These are phyloP conservation scores for Trissoscelio sp. DNA, from an alignment of 2,888 invertebrate species.

Conservation along the genomic window DNA sequence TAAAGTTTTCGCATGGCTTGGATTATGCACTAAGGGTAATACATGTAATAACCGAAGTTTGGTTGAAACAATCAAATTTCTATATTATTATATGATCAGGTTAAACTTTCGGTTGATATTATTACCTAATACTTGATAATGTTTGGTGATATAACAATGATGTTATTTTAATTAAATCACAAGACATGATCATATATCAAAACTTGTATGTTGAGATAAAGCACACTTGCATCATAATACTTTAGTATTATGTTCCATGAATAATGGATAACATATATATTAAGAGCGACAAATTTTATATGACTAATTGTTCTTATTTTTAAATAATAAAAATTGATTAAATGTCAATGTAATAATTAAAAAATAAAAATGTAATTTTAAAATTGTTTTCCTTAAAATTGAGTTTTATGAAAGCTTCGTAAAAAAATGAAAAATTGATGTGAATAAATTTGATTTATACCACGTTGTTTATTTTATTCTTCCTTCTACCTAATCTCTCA, in stretches of 20 bases:
- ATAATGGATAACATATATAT: too few species aligned
- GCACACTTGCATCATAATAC: background rate
- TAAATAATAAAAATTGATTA: too few species aligned
- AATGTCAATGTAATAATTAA: background rate
- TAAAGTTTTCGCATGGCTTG: background rate
- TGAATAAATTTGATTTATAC: too few species aligned
- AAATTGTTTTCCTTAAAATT: background rate
- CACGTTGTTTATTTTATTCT: too few species aligned
- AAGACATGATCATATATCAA: background rate
- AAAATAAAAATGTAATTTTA: background rate
- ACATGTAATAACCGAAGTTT: background rate
- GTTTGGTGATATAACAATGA: conserved; percentile 5
- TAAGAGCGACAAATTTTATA: too few species aligned
- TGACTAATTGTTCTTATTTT: too few species aligned
- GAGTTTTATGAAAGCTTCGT: too few species aligned
- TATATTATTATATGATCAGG: conserved; percentile 1
- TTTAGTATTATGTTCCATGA: background rate
- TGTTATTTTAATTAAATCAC: conserved; percentile 6
- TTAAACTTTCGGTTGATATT: background rate
- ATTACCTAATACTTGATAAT: background rate
- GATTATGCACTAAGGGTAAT: background rate
- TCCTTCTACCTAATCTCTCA: too few species aligned
- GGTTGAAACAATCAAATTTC: background rate
- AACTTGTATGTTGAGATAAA: background rate
- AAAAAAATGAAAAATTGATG: too few species aligned